Evolutionary conservation across 2,113 vertebrate species (phyloP).

Genomic region (Chunga burmeisteri): DNA sequence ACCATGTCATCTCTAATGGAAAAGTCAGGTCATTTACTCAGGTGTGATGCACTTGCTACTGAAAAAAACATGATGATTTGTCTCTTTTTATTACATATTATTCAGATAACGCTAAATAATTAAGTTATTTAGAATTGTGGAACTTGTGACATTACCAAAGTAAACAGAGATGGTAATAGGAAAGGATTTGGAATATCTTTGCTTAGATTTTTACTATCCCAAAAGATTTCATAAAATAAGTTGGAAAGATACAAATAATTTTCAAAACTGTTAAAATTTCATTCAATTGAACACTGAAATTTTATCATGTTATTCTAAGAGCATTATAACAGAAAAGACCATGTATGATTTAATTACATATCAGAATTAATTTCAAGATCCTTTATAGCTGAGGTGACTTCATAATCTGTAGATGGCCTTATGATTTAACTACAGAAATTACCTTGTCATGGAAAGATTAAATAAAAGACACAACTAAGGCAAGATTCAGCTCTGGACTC

Average conservation of each 20-base stretch:
- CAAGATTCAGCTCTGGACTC: background rate
- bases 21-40: constrained; percentile 74
- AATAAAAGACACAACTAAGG: background rate
- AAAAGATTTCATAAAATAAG: constrained; percentile 1
- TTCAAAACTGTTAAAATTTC: background rate
- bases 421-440: background rate
- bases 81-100: constrained; percentile 76
- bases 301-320: background rate
- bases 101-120: constrained; percentile 76
- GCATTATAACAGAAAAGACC: background rate
- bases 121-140: constrained; percentile 67
- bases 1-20: constrained; percentile 71
- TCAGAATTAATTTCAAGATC: background rate
- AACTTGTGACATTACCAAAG: constrained; percentile 38
- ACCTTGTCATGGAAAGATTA: background rate
- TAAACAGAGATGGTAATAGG: constrained; percentile 63
- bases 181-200: constrained; percentile 37
- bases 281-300: background rate
- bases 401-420: background rate
- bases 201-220: background rate
- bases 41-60: constrained; percentile 70
- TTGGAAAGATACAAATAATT: background rate
- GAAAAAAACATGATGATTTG: constrained; percentile 79
- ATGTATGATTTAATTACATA: background rate
- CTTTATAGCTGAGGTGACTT: background rate